A percentile compares a stretch with the other conserved stretches of the same genome.
Conservation (phyloP, 2,113 vertebrate species). For the Saguinus imperator region DNA sequence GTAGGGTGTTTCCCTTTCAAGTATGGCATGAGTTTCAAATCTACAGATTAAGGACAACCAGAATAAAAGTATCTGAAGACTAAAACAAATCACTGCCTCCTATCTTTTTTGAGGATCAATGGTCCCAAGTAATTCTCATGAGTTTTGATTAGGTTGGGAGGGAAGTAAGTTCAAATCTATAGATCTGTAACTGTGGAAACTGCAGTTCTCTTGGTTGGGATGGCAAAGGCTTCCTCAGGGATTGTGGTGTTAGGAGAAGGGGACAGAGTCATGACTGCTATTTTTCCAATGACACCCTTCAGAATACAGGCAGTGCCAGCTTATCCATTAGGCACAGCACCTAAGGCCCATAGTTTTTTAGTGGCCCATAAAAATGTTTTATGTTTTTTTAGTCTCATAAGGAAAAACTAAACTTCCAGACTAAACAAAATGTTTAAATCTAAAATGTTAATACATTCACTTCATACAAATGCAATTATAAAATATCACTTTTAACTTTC, state of each 20-base stretch:
- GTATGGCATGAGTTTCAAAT: neutral
- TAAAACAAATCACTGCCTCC: neutral
- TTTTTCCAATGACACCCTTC: neutral
- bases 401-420: neutral
- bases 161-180: neutral
- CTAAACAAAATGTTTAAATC: conserved; percentile 4
- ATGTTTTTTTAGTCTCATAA: conserved; percentile 22
- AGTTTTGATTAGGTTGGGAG: neutral
- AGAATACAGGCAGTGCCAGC: neutral
- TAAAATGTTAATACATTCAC: neutral
- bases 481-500: neutral
- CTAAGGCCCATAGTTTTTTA: neutral
- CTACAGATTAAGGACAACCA: neutral
- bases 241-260: neutral
- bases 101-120: neutral
- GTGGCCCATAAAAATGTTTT: neutral
- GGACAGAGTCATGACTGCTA: no score
- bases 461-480: neutral
- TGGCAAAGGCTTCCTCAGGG: neutral
- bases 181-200: neutral
- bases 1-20: neutral
- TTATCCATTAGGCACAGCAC: neutral
- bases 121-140: neutral
- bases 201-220: neutral
- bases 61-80: neutral